Conservation (phyloP, 2,113 vertebrate species). For the Solenodon paradoxus region DNA sequence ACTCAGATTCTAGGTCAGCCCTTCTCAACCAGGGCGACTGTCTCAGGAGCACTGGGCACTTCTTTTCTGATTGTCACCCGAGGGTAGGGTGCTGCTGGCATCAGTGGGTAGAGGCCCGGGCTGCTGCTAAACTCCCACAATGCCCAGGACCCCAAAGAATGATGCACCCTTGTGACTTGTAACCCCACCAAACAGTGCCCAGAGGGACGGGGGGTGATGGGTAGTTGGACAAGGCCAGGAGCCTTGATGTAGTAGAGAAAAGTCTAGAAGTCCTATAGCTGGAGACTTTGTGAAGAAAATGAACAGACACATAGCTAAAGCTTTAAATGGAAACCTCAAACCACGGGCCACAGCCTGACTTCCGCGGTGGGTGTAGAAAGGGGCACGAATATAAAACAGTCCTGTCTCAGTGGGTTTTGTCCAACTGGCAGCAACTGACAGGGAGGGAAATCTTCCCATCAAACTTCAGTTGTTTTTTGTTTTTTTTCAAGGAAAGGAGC, state of each 20-base stretch:
- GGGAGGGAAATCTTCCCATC: too few relatives aligned
- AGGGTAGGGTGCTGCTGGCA: background rate
- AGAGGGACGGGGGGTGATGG: background rate
- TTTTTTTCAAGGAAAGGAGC: too few relatives aligned
- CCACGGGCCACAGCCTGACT: accelerated
- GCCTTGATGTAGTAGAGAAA: background rate
- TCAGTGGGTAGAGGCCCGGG: background rate
- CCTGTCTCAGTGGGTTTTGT: too few relatives aligned
- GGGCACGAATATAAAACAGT: too few relatives aligned
- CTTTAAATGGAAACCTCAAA: accelerated
- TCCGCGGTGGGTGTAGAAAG: background rate
- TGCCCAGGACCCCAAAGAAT: background rate
- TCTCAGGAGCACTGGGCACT: too few relatives aligned
- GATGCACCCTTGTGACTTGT: too few relatives aligned
- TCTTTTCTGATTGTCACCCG: background rate
- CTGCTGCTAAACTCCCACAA: accelerated
- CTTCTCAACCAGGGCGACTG: background rate
- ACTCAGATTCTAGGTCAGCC: background rate
- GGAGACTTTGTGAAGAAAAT: background rate
- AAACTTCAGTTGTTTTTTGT: too few relatives aligned
- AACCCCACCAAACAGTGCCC: too few relatives aligned
- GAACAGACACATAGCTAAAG: background rate
- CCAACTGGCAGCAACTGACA: too few relatives aligned
- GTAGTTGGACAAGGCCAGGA: too few relatives aligned
- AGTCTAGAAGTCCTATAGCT: background rate